Evolutionary conservation across 2,888 invertebrate species (phyloP).

Genomic region (Cyrtodaria siliqua): DNA sequence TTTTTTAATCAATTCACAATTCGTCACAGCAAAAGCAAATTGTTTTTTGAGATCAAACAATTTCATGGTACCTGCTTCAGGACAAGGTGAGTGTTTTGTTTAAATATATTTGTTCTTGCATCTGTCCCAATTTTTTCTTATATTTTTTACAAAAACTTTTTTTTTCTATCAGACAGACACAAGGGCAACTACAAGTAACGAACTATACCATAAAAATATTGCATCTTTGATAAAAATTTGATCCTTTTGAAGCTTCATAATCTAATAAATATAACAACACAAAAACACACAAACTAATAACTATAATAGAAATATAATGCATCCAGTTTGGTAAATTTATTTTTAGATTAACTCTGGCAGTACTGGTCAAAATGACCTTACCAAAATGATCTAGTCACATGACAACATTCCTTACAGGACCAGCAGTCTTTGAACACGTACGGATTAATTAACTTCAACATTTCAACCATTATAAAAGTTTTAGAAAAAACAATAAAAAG

Average conservation of each 20-base stretch:
- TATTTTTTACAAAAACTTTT: too few relatives aligned
- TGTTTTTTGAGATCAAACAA: too few relatives aligned
- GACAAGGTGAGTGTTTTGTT: too few relatives aligned
- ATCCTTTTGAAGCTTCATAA: slow-evolving; percentile 53
- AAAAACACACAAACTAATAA: slow-evolving; percentile 66
- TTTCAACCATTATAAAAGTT: slow-evolving; percentile 31
- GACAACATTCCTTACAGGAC: slow-evolving; percentile 17
- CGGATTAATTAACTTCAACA: slow-evolving; percentile 21
- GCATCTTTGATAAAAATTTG: slow-evolving; percentile 43
- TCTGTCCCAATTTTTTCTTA: too few relatives aligned
- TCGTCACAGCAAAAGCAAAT: too few relatives aligned
- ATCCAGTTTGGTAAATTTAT: slow-evolving; percentile 15
- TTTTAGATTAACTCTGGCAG: slow-evolving; percentile 35
- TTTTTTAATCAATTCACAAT: too few relatives aligned
- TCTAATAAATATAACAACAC: slow-evolving; percentile 68
- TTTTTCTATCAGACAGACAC: too few relatives aligned
- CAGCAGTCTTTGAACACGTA: slow-evolving; percentile 41
- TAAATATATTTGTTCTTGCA: too few relatives aligned
- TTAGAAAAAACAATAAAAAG: slow-evolving; percentile 28
- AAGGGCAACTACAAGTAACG: too few relatives aligned
- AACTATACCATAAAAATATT: slow-evolving; percentile 28
- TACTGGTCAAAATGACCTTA: not conserved
- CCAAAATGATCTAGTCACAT: slow-evolving; percentile 25
- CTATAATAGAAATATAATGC: slow-evolving; percentile 58
- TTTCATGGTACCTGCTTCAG: too few relatives aligned